Percentiles rank a stretch among this genome's conserved stretches.
Evolutionary conservation across 2,888 invertebrate species (phyloP).

Genomic region (Tipula vernalis): DNA sequence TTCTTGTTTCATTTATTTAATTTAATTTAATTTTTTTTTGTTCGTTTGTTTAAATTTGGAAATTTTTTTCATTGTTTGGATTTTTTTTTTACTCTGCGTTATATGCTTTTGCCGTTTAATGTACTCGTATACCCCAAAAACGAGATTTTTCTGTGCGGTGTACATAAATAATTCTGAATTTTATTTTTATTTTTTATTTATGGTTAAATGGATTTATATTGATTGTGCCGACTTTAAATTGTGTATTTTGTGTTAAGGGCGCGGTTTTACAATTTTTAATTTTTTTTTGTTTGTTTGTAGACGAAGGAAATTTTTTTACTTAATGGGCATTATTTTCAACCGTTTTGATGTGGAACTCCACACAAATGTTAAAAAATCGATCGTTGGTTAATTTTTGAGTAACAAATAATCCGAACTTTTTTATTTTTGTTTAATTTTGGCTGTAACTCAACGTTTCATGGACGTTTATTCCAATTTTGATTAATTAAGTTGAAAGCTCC

Average conservation of each 20-base stretch:
- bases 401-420: too few species aligned
- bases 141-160: not conserved
- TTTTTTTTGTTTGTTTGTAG: not conserved
- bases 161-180: not conserved
- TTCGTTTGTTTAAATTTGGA: not conserved
- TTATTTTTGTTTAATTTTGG: too few species aligned
- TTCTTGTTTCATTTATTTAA: not conserved
- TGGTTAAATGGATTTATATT: not conserved
- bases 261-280: not conserved
- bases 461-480: too few species aligned
- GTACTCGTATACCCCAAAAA: not conserved
- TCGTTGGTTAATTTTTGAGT: too few species aligned
- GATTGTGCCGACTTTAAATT: not conserved
- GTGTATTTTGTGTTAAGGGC: not conserved
- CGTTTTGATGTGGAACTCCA: too few species aligned
- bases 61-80: not conserved
- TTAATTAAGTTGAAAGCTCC: too few species aligned
- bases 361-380: too few species aligned
- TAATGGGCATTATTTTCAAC: too few species aligned
- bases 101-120: not conserved
- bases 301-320: too few species aligned
- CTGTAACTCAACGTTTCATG: too few species aligned
- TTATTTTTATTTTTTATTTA: not conserved
- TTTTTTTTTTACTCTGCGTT: not conserved
- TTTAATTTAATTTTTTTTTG: not conserved